Evolutionary conservation across 64 coral and sea anemone species (phyloP).

Genomic region (Acropora yongei): DNA sequence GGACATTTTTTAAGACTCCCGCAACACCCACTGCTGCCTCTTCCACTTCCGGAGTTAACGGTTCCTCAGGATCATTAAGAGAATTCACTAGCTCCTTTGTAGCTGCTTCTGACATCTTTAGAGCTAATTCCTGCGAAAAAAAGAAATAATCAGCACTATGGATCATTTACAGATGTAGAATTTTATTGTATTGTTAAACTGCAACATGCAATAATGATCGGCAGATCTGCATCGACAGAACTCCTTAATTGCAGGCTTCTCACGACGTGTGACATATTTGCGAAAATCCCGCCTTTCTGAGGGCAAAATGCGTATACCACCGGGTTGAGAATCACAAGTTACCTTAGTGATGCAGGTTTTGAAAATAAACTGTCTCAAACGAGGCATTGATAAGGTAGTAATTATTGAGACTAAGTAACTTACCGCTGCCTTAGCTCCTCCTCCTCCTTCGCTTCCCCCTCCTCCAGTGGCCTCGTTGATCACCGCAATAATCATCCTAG

Average conservation of each 20-base stretch:
- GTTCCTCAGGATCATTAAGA: slow-evolving; percentile 7
- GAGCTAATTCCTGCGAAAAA: not conserved
- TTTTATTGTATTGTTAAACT: no score
- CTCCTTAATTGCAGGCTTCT: no score
- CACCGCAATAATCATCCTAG: not conserved
- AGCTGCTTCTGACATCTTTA: not conserved
- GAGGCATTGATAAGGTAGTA: not conserved
- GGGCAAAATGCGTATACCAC: no score
- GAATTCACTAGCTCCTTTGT: not conserved
- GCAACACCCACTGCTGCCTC: not conserved
- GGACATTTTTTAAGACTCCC: not conserved
- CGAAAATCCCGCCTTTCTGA: no score
- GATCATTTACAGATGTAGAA: no score
- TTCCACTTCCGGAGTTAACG: slow-evolving; percentile 5
- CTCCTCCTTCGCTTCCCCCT: not conserved
- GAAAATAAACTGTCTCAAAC: no score
- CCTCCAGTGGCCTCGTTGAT: not conserved
- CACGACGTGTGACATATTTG: no score
- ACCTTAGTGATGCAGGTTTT: no score
- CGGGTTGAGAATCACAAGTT: no score
- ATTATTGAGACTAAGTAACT: not conserved
- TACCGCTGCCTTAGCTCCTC: not conserved
- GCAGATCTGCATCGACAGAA: no score
- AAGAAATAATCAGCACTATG: not conserved
- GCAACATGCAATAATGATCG: no score